Evolutionary conservation across 2,888 invertebrate species (phyloP).

Genomic region (Tipula lateralis): DNA sequence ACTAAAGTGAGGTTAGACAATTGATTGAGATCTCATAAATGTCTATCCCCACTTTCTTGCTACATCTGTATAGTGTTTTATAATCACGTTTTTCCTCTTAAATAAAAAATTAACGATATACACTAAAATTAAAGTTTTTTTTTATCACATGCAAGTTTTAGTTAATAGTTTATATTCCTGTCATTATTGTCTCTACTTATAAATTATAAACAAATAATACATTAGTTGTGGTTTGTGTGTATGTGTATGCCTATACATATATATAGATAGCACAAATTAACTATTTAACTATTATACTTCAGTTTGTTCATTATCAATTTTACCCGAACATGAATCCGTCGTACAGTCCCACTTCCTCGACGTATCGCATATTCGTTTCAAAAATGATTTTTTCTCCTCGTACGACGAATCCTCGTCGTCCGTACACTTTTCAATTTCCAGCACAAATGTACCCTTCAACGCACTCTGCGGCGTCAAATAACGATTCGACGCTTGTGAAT

Average conservation of each 20-base stretch:
- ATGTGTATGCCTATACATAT: not conserved
- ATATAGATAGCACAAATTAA: not conserved
- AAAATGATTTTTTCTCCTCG: slow-evolving; percentile 39
- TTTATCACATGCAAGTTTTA: not conserved
- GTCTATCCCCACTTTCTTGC: not conserved
- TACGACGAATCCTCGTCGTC: slow-evolving; percentile 25
- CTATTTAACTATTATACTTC: slow-evolving; percentile 41
- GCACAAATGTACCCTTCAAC: slow-evolving; percentile 32
- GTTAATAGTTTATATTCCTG: not conserved
- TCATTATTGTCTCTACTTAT: slow-evolving; percentile 1
- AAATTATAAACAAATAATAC: slow-evolving; percentile 19
- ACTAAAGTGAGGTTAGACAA: not conserved
- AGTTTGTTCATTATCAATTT: slow-evolving; percentile 41
- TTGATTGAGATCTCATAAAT: not conserved
- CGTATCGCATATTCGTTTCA: slow-evolving; percentile 47
- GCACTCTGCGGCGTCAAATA: slow-evolving; percentile 42
- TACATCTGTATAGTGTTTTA: not conserved
- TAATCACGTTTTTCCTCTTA: not conserved
- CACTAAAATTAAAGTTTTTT: slow-evolving; percentile 3
- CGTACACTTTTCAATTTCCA: slow-evolving; percentile 34
- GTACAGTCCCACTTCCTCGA: slow-evolving; percentile 45
- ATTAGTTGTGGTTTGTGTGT: not conserved
- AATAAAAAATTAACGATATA: not conserved
- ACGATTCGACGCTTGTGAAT: slow-evolving; percentile 46
- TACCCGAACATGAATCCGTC: slow-evolving; percentile 29